A percentile compares a stretch with the other conserved stretches of the same genome.
These are phyloP conservation scores for Acrossocheilus fasciatus DNA, from an alignment of 2,797 vertebrate species.

Conservation along the genomic window DNA sequence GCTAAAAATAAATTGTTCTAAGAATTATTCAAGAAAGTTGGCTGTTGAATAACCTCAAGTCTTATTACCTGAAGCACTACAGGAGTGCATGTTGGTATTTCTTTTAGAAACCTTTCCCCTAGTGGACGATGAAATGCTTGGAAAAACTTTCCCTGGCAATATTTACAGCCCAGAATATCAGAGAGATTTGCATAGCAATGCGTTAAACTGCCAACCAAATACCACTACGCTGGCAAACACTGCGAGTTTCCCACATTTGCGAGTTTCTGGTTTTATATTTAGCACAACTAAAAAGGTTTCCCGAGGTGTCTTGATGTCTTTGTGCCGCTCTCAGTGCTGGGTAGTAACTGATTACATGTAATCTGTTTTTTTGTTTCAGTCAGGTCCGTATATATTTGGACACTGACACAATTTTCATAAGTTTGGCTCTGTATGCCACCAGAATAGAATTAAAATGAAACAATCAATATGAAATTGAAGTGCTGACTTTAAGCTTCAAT, in stretches of 20 bases:
- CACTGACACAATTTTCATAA: no score
- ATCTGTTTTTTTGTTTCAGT: not conserved
- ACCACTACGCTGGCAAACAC: not conserved
- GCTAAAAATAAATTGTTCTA: conserved; percentile 36
- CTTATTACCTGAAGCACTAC: conserved; percentile 3
- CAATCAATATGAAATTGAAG: no score
- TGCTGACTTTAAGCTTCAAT: no score
- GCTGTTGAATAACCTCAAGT: conserved; percentile 39
- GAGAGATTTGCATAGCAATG: not conserved
- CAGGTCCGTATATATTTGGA: no score
- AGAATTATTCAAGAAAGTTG: conserved; percentile 24
- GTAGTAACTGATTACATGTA: not conserved
- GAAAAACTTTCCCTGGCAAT: not conserved
- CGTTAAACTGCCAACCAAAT: not conserved
- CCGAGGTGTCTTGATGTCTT: not conserved
- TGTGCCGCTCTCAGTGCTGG: not conserved
- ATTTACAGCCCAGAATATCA: not conserved
- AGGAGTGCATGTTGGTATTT: not conserved
- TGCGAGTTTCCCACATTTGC: not conserved
- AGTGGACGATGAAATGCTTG: not conserved
- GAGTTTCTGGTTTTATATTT: not conserved
- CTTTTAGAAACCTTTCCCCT: not conserved
- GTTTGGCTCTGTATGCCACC: no score
- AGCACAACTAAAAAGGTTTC: no score
- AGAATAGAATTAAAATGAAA: no score